phyloP scores from a whole-genome alignment of 2,888 invertebrate genomes.

The Plusia festucae region DNA sequence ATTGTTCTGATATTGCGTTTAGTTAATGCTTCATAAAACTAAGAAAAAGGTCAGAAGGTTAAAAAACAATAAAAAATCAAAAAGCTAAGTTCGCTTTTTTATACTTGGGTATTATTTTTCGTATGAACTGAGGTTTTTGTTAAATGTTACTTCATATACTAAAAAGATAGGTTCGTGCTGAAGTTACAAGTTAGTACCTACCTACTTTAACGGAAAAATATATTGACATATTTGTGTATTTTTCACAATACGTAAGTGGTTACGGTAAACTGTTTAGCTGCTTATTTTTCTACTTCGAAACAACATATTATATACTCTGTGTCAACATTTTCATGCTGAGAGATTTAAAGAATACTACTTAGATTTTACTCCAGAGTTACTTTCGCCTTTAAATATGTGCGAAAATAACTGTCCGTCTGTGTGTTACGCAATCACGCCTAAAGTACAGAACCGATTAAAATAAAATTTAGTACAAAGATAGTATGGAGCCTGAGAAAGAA shows the following conservation, averaged over 20 bases:
- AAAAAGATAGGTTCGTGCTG: neutral
- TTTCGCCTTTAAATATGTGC: too few relatives aligned
- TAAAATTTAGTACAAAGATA: too few relatives aligned
- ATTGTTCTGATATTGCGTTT: constrained; percentile 3
- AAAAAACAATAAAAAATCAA: neutral
- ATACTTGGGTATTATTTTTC: too few relatives aligned
- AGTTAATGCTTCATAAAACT: neutral
- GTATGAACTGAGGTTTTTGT: neutral
- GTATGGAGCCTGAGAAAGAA: too few relatives aligned
- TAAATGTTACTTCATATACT: neutral
- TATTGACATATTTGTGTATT: neutral
- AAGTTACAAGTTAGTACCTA: neutral
- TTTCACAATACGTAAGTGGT: neutral
- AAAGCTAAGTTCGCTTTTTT: neutral
- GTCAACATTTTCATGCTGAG: neutral
- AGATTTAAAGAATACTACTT: too few relatives aligned
- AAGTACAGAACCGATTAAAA: too few relatives aligned
- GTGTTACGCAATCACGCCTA: too few relatives aligned
- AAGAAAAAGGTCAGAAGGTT: neutral
- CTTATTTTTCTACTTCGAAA: neutral
- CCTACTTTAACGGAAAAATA: too few relatives aligned
- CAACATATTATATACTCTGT: neutral
- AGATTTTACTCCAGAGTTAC: too few relatives aligned
- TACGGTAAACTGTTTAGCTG: neutral
- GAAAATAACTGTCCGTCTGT: too few relatives aligned